A percentile compares a stretch with the other conserved stretches of the same genome.
Conservation (phyloP, 2,113 vertebrate genomes). For the Pyxicephalus adspersus region DNA sequence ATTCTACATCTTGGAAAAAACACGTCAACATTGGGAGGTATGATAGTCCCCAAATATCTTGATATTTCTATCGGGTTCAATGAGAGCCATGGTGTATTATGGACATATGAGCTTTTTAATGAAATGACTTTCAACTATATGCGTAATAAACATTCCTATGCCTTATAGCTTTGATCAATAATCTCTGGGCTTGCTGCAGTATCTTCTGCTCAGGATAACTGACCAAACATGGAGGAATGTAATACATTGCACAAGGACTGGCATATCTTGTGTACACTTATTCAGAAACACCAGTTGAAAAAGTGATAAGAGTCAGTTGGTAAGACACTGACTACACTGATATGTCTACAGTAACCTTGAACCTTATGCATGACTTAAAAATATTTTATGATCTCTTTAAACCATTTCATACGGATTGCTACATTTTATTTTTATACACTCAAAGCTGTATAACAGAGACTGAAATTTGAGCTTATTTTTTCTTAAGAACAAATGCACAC, state of each 20-base stretch:
- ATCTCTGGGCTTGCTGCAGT: not conserved
- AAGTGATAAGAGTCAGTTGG: not conserved
- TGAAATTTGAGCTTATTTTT: constrained; percentile 80
- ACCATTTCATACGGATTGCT: constrained; percentile 79
- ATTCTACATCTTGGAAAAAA: too few relatives aligned
- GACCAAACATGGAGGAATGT: not conserved
- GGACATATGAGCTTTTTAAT: too few relatives aligned
- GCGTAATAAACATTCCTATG: too few relatives aligned
- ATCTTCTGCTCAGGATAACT: not conserved
- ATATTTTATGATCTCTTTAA: constrained; percentile 61
- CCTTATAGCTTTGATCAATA: too few relatives aligned
- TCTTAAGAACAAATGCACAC: constrained; percentile 80
- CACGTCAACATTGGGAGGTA: too few relatives aligned
- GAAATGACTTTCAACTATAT: too few relatives aligned
- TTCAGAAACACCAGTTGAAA: not conserved
- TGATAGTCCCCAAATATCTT: too few relatives aligned
- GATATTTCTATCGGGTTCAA: too few relatives aligned
- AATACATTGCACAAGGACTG: too few relatives aligned
- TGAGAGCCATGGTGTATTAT: too few relatives aligned
- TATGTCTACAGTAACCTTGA: not conserved
- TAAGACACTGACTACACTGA: not conserved
- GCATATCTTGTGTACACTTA: not conserved
- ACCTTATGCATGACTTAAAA: not conserved
- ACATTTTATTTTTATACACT: constrained; percentile 61
- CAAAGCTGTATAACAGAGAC: constrained; percentile 59